Base-by-base conservation (phyloP, 2,888 invertebrate genomes). In the Epicampocera succincta region DNA sequence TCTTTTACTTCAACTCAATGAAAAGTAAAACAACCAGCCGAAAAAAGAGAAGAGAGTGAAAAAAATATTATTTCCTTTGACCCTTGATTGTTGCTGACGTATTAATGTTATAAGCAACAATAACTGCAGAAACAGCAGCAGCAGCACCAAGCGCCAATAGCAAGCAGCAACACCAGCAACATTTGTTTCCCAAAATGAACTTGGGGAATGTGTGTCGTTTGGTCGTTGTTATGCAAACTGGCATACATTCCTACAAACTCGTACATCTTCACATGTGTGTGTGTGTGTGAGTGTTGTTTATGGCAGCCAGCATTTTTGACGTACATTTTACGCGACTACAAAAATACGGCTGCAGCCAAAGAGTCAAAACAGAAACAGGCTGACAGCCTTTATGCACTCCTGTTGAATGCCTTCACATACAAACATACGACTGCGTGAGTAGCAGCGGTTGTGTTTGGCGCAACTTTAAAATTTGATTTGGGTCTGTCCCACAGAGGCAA, bases 1-100 rank as follows among this genome's bases (percentile, higher is more conserved):
- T 40, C 13, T 68, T 66, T 74, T 63, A 69, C 63, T 80, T 75
- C 52, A 66, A 42, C 65, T 80, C 80, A 75, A 74, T 71, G 69
- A 65, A 75, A 69, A 74, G 58, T 58, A 15, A 15, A 63, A 40
- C n/a, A n/a, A n/a, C n/a, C n/a, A 65, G 33, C 21, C 11, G 33
- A 13, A 17, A 15, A 72, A 19, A 29, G 38, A 25, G 2, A 13
- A 58, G 15, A 46, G 21, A 25, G 13, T 25, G 21, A 48, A 25
- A 61, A n/a, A 69, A 46, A 17, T 33, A 15, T 63, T 38, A 74
- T 71, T 82, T 71, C 74, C 71, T 82, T 71, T 82, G 71, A 75
- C 78, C 78, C 78, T 78, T 82, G 71, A 78, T 61, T 82, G 78
- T 71, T 82, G 78, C 78, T 82, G 82, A 79, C 75, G 68, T 80